These are phyloP conservation scores for Cydia fagiglandana DNA, from an alignment of 1,140 invertebrate genomes.

Conservation along the genomic window DNA sequence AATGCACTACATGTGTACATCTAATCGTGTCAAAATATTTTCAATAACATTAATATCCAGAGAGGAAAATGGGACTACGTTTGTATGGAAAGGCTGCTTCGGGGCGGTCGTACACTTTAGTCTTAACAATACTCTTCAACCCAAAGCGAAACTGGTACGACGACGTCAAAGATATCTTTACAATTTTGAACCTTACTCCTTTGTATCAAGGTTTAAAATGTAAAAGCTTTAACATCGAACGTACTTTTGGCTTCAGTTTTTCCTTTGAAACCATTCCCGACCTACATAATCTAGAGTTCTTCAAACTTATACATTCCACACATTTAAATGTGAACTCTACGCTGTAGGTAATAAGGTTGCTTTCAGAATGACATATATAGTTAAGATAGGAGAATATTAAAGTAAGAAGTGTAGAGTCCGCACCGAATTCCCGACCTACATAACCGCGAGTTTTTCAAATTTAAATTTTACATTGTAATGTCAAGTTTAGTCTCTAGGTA, in stretches of 20 bases:
- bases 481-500: not conserved
- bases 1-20: too few relatives aligned
- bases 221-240: too few relatives aligned
- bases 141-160: not conserved
- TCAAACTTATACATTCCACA: not conserved
- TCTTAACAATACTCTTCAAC: not conserved
- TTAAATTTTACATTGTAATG: not conserved
- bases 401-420: too few relatives aligned
- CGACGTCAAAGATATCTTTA: too few relatives aligned
- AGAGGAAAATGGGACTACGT: too few relatives aligned
- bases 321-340: not conserved
- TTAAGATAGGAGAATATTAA: not conserved
- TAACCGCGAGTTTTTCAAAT: not conserved
- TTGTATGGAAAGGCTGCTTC: too few relatives aligned
- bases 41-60: too few relatives aligned
- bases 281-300: not conserved
- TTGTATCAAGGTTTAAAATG: too few relatives aligned
- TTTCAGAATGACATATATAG: not conserved
- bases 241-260: constrained; percentile 2
- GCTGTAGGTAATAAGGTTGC: not conserved
- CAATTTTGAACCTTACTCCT: too few relatives aligned
- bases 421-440: not conserved
- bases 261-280: not conserved
- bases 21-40: too few relatives aligned
- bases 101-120: too few relatives aligned